Evolutionary conservation across 2,888 invertebrate genomes (phyloP), one percentile per base, ranked within the genome.

Genomic region (Lordiphosa andalusiaca): DNA sequence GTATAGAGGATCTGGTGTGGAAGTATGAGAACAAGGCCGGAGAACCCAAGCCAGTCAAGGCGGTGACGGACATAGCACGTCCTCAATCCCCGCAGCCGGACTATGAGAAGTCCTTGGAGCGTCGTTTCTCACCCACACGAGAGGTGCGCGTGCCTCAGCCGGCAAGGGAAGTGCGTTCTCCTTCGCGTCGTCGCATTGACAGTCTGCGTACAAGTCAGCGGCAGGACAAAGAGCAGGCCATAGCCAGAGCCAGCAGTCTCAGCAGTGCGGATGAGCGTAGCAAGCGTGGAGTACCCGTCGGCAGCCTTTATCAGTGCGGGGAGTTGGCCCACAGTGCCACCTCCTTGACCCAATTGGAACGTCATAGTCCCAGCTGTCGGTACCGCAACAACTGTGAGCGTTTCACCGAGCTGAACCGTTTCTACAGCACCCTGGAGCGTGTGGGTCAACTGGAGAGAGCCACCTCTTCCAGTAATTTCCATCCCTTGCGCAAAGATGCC

Each of bases 341-440:
- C 10, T 88, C 89, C 55, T 91, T 93, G 2, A 92, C 93, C 5
- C 72, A 84, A 33, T 67, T 85, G 48, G 89, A 90, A 61, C 82
- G 87, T 3, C 89, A 89, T 60, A 86, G 86, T 51, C 87, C 88
- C 0, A 84, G 82, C 33, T 89, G 89, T 39, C 83, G 85, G 2
- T 88, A 88, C 70, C 91, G 91, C 50, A 93, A 93, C 87, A 87
- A 87, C 19, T 95, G 95, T 0, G 94, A 94, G 56, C 92, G 95
- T 62, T 98, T 97, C 88, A 92, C 93, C 48, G 96, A 96, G 74
- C 90, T 98, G 1, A 95, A 95, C 85, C 93, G 94, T 54, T 96
- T 97, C 87, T 98, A 97, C 86, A 91, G 93, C 33, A 95, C 94
- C 69, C 91, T 98, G 62, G 97, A 97, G 89, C 92, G 96, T 75